These are phyloP conservation scores for Patella vulgata DNA, from an alignment of 1,140 invertebrate species.

Conservation along the genomic window DNA sequence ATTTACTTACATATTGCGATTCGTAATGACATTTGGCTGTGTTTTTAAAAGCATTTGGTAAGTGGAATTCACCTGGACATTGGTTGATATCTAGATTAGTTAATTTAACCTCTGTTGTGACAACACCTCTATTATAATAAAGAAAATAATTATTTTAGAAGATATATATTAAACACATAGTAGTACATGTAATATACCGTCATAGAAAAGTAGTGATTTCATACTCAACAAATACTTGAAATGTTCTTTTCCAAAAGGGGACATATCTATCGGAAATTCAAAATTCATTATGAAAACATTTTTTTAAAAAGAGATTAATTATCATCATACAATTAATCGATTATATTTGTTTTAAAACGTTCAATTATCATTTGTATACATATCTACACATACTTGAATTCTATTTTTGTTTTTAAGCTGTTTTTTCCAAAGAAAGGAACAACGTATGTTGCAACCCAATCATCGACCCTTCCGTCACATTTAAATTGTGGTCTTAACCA, in stretches of 20 bases:
- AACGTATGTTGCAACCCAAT: conserved; percentile 95
- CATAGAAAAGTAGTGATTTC: too few species aligned
- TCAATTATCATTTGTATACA: too few species aligned
- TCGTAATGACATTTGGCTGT: conserved; percentile 93
- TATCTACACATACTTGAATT: conserved; percentile 67
- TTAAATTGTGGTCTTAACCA: conserved; percentile 96
- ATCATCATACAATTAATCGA: too few species aligned
- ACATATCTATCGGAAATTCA: too few species aligned
- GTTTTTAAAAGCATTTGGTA: conserved; percentile 93
- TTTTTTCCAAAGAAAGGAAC: conserved; percentile 98
- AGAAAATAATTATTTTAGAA: neutral
- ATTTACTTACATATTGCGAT: conserved; percentile 88
- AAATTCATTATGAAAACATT: too few species aligned
- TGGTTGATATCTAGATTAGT: conserved; percentile 93
- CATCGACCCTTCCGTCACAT: conserved; percentile 85
- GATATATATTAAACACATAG: too few species aligned
- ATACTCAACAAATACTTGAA: too few species aligned
- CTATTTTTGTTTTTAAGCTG: conserved; percentile 75
- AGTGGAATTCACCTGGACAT: conserved; percentile 85
- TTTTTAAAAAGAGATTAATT: too few species aligned
- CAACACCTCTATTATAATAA: conserved; percentile 79
- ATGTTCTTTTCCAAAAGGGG: too few species aligned
- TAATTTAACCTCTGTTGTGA: conserved; percentile 91
- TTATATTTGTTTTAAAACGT: too few species aligned
- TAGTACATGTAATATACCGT: too few species aligned